A percentile compares a stretch with the other conserved stretches of the same genome.
phyloP scores from a whole-genome alignment of 30 jellyfish, hydroid and myxozoan species.

The Cassiopea andromeda region DNA sequence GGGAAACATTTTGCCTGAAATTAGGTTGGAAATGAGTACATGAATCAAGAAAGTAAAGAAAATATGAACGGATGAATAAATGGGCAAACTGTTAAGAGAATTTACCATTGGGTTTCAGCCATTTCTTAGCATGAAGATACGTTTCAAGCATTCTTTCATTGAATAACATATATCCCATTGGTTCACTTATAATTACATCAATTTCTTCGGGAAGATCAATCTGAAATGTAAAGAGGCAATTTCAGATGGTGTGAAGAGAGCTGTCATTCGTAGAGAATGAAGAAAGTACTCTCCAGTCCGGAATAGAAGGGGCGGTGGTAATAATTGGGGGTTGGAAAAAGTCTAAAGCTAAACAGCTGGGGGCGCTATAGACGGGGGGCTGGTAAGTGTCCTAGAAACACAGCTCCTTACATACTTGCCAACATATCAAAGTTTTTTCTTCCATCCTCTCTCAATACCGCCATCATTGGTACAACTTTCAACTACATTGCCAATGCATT shows the following conservation, averaged over 20 bases:
- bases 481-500: no score
- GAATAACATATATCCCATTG: constrained; percentile 98
- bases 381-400: no score
- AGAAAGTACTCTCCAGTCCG: neutral
- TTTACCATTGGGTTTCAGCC: constrained; percentile 94
- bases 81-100: neutral
- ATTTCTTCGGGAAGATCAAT: constrained; percentile 83
- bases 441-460: no score
- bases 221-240: constrained; percentile 18
- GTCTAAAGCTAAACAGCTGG: no score
- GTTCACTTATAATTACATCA: constrained; percentile 94
- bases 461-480: no score
- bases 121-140: constrained; percentile 92
- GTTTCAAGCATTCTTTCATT: constrained; percentile 99
- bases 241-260: neutral
- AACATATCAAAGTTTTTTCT: no score
- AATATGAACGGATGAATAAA: neutral
- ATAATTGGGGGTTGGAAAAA: no score
- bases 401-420: no score
- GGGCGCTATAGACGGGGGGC: no score
- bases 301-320: no score
- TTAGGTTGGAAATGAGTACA: neutral
- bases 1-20: constrained; percentile 95
- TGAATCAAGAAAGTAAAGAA: neutral
- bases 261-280: neutral